phyloP scores from a whole-genome alignment of 2,113 vertebrate species.

The Amphilophus citrinellus region DNA sequence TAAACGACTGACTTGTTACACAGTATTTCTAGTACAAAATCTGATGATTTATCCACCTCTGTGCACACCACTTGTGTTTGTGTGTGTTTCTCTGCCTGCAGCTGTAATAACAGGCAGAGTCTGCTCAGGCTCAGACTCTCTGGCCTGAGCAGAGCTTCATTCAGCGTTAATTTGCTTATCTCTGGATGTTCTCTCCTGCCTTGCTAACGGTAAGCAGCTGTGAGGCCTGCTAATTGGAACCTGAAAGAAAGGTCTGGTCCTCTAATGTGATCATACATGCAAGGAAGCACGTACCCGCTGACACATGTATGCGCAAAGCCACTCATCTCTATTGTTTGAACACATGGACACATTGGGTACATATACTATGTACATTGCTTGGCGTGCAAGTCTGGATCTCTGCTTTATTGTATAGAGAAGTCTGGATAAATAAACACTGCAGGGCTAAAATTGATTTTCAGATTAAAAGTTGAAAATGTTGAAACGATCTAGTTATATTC shows the following conservation, averaged over 20 bases:
- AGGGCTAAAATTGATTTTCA: not conserved
- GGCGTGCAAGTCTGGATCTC: constrained; percentile 40
- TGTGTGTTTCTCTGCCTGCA: constrained; percentile 25
- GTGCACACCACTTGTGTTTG: not conserved
- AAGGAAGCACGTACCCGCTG: constrained; percentile 52
- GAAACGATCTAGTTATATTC: not conserved
- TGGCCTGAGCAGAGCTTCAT: constrained; percentile 22
- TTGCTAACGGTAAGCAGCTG: constrained; percentile 56
- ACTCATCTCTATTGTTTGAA: constrained; percentile 16
- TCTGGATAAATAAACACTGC: constrained; percentile 10
- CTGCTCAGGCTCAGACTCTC: constrained; percentile 34
- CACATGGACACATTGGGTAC: not conserved
- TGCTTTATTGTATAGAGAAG: constrained; percentile 13
- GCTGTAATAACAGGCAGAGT: constrained; percentile 28
- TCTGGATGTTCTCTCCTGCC: constrained; percentile 54
- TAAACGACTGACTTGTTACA: not conserved
- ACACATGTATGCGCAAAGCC: not conserved
- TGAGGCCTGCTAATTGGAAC: constrained; percentile 70
- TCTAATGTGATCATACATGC: constrained; percentile 70
- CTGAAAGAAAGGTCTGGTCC: constrained; percentile 61
- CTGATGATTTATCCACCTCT: not conserved
- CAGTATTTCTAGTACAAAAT: constrained; percentile 1
- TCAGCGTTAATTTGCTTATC: constrained; percentile 69
- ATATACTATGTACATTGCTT: constrained; percentile 19
- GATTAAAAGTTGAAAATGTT: not conserved